Evolutionary conservation across 2,888 invertebrate species (phyloP).

Genomic region (Hoplodrina ambigua): DNA sequence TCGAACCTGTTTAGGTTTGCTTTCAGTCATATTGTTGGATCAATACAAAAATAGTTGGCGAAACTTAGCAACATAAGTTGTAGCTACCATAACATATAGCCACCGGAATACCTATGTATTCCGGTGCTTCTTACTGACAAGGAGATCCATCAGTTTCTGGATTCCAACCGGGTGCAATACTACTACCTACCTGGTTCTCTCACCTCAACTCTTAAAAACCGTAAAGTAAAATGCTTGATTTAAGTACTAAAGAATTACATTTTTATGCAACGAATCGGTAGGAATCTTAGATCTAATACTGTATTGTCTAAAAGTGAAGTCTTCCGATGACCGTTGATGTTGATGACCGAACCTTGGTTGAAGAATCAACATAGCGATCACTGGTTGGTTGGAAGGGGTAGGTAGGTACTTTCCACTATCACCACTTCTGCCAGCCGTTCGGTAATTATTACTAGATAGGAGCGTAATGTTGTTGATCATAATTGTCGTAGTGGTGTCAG

Average conservation of each 20-base stretch:
- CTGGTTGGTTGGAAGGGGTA: no score
- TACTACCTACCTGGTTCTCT: neutral
- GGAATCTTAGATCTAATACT: no score
- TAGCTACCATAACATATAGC: neutral
- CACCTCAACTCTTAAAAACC: no score
- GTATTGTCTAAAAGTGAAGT: no score
- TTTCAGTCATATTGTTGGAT: slow-evolving; percentile 79
- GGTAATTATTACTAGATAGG: neutral
- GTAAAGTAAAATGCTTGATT: neutral
- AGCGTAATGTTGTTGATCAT: no score
- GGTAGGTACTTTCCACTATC: neutral
- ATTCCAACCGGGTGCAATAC: neutral
- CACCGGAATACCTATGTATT: no score
- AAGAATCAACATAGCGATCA: no score
- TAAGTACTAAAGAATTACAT: neutral
- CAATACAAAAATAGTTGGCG: slow-evolving; percentile 66
- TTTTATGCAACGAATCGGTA: neutral
- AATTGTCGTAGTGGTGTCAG: no score
- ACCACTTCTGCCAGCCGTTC: neutral
- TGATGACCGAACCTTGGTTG: no score
- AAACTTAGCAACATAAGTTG: slow-evolving; percentile 28
- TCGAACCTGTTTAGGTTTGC: slow-evolving; percentile 75
- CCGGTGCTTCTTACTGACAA: neutral
- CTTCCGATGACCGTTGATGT: no score
- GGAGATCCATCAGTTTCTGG: neutral